Conservation (phyloP, 1,140 invertebrate species). For the Tetragonula clypearis region DNA sequence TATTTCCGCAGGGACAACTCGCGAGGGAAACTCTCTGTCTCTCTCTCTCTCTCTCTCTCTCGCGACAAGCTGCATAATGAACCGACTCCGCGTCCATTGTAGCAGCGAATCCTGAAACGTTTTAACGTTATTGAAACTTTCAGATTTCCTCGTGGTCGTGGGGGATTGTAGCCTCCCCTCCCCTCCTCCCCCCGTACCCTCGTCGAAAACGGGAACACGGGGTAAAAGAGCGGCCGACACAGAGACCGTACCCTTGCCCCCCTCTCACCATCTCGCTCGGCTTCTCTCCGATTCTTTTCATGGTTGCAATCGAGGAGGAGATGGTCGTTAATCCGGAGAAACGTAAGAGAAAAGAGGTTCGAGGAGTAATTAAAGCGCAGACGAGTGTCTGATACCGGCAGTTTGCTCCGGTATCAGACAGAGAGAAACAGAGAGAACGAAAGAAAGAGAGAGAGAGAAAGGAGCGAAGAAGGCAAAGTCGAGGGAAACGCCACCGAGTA, state of each 20-base stretch:
- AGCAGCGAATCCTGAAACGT: neutral
- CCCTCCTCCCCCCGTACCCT: too few species aligned
- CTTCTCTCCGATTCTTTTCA: constrained; percentile 10
- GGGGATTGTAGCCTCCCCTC: neutral
- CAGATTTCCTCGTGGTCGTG: constrained; percentile 5
- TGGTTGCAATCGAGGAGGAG: constrained; percentile 59
- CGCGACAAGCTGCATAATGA: constrained; percentile 14
- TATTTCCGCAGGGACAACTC: neutral
- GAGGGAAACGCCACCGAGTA: neutral
- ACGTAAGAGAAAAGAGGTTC: constrained; percentile 47
- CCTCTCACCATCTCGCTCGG: neutral
- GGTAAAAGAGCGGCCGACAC: neutral
- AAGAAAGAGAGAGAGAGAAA: neutral
- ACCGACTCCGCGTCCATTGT: constrained; percentile 14
- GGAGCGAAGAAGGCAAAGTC: neutral
- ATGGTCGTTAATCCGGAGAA: constrained; percentile 61
- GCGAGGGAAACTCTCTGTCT: neutral
- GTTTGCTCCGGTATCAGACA: constrained; percentile 23
- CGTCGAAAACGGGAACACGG: constrained; percentile 1
- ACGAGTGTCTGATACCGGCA: constrained; percentile 57
- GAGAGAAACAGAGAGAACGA: neutral
- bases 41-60: too few species aligned
- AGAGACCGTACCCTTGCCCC: neutral
- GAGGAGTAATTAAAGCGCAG: constrained; percentile 68
- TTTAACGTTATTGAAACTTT: constrained; percentile 37